Conservation (phyloP, 2,113 vertebrate genomes). For the Promerops cafer region DNA sequence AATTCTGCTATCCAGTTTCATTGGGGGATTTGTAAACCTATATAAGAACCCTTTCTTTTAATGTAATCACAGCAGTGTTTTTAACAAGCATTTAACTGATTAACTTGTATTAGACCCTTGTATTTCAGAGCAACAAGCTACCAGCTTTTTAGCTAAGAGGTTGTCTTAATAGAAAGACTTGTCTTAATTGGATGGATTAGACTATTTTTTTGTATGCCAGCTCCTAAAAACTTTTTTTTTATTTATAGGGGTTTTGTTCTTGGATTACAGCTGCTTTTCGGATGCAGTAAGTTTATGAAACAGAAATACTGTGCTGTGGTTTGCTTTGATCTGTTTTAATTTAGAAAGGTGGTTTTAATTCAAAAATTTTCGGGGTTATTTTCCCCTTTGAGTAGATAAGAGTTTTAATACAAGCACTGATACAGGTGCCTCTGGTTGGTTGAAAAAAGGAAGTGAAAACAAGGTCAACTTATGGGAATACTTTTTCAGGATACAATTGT, state of each 20-base stretch:
- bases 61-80: neutral
- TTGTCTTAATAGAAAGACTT: neutral
- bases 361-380: neutral
- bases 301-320: neutral
- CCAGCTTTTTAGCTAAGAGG: neutral
- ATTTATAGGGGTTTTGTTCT: slow-evolving; percentile 82
- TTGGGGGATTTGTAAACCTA: neutral
- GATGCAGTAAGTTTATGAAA: slow-evolving; percentile 84
- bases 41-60: neutral
- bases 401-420: neutral
- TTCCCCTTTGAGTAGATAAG: neutral
- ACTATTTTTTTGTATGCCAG: neutral
- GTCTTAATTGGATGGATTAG: neutral
- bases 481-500: neutral
- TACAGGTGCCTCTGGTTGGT: neutral
- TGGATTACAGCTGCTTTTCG: slow-evolving; percentile 86
- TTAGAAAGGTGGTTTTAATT: neutral
- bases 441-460: neutral
- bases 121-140: neutral
- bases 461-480: neutral
- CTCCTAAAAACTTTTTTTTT: neutral
- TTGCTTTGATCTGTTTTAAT: neutral
- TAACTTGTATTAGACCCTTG: neutral
- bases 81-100: neutral
- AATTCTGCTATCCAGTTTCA: neutral